Evolutionary conservation across 2,797 vertebrate genomes (phyloP).

Genomic region (Austrolebias charrua): DNA sequence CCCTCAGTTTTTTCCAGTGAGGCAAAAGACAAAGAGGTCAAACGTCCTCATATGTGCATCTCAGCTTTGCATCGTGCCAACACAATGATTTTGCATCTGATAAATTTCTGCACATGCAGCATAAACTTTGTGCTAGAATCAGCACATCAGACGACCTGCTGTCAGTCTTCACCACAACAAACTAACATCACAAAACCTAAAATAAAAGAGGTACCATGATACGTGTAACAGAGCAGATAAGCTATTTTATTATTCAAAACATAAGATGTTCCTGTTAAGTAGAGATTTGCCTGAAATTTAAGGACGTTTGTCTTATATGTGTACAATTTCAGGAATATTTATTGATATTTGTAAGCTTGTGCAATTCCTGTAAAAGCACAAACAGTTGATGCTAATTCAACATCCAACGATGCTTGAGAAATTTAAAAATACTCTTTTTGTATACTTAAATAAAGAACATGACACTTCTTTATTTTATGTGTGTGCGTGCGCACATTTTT

Average conservation of each 20-base stretch:
- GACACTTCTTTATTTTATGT: too few species aligned
- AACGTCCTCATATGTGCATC: conserved; percentile 26
- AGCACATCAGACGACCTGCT: neutral
- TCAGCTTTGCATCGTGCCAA: conserved; percentile 13
- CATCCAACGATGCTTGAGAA: neutral
- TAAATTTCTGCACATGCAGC: neutral
- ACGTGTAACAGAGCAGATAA: neutral
- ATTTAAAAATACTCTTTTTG: neutral
- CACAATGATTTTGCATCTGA: neutral
- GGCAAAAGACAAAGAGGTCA: conserved; percentile 34
- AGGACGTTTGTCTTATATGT: neutral
- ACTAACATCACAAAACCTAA: neutral
- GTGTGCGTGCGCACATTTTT: too few species aligned
- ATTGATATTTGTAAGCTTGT: neutral
- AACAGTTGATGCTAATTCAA: neutral
- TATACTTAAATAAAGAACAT: neutral
- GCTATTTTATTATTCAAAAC: neutral
- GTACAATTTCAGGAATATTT: neutral
- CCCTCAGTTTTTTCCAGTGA: conserved; percentile 20
- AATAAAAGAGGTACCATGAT: neutral
- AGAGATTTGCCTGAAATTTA: neutral
- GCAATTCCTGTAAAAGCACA: neutral
- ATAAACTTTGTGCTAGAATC: neutral
- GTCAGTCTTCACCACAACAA: neutral
- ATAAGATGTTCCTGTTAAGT: neutral